Evolutionary conservation across 2,797 vertebrate species (phyloP).

Genomic region (Triplophysa yarkandensis): DNA sequence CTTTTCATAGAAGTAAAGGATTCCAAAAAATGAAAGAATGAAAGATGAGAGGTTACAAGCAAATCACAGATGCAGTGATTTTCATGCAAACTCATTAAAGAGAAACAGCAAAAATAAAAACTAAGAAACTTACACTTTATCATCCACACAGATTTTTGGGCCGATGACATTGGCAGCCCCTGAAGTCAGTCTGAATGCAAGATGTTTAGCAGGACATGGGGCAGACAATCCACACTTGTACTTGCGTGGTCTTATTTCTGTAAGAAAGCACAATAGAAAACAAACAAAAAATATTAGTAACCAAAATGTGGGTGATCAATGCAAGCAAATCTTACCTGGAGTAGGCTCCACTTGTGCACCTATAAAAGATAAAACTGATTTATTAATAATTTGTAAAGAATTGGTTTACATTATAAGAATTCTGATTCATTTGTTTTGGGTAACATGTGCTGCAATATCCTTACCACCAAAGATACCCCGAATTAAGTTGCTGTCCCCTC

Average conservation of each 20-base stretch:
- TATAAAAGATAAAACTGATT: conserved; percentile 47
- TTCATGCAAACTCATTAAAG: no score
- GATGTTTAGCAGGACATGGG: conserved; percentile 86
- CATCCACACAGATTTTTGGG: conserved; percentile 93
- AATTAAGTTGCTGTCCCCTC: conserved; percentile 75
- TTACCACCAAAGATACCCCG: conserved; percentile 81
- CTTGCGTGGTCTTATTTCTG: conserved; percentile 73
- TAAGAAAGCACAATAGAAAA: neutral
- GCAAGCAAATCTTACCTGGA: no score
- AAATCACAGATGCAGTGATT: no score
- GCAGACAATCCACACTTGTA: conserved; percentile 89
- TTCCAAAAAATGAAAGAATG: no score
- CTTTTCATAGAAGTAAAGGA: no score
- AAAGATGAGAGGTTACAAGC: no score
- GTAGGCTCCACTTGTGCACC: conserved; percentile 77
- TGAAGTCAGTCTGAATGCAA: conserved; percentile 88
- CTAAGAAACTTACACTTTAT: conserved; percentile 83
- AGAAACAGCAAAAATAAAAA: conserved; percentile 35
- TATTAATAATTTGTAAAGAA: conserved; percentile 1
- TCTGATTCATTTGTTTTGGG: neutral
- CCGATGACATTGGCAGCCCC: conserved; percentile 93
- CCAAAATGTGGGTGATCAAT: no score
- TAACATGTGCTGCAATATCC: conserved; percentile 23
- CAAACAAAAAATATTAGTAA: neutral
- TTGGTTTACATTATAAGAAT: neutral